Percentiles rank a stretch among this genome's conserved stretches.
These are phyloP conservation scores for Aphelenchoides avenae DNA, from an alignment of 1,140 invertebrate genomes.

Conservation along the genomic window DNA sequence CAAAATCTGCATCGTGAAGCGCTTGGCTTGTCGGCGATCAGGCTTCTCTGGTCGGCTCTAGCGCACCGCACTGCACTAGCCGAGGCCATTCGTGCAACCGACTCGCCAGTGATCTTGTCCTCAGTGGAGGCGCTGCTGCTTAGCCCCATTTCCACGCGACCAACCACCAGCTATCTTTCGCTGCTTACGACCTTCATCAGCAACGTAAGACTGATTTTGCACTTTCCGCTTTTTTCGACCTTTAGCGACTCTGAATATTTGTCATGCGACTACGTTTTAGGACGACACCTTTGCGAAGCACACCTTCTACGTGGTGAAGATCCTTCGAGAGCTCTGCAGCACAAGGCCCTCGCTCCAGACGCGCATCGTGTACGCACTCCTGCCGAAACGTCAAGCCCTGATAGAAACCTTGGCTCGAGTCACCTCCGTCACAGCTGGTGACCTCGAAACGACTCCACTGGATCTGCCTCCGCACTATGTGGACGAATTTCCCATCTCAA, in stretches of 20 bases:
- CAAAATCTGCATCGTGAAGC: constrained; percentile 22
- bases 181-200: constrained; percentile 20
- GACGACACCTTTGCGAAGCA: constrained; percentile 21
- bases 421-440: constrained; percentile 9
- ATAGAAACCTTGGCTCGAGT: constrained; percentile 11
- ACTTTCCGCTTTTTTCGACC: no score
- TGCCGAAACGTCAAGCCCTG: constrained; percentile 11
- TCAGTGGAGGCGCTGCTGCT: constrained; percentile 27
- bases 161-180: constrained; percentile 11
- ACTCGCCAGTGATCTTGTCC: constrained; percentile 26
- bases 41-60: constrained; percentile 23
- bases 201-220: no score
- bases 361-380: constrained; percentile 24
- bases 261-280: constrained; percentile 6
- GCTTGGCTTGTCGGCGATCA: constrained; percentile 30
- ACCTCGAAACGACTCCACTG: constrained; percentile 11
- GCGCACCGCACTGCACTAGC: constrained; percentile 15
- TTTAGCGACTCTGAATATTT: neutral
- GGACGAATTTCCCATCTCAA: neutral
- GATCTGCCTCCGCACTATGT: constrained; percentile 17
- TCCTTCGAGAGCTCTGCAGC: constrained; percentile 13
- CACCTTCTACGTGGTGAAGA: constrained; percentile 27
- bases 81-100: constrained; percentile 30
- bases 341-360: constrained; percentile 25
- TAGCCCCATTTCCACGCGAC: constrained; percentile 17